Conservation (phyloP, 2,888 invertebrate genomes). For the Limnephilus auricula region DNA sequence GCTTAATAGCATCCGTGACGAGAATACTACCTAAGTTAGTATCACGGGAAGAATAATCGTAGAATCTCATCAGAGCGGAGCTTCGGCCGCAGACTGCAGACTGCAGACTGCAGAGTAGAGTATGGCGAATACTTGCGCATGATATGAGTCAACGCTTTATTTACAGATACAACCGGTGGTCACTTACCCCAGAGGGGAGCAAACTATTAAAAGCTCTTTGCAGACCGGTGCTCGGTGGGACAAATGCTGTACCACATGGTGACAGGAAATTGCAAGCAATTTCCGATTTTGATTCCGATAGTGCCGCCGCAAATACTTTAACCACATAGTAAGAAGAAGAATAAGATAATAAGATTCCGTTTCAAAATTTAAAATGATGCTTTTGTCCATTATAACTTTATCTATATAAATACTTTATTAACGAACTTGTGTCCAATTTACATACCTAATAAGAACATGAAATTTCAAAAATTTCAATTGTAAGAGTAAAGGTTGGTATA, state of each 20-base stretch:
- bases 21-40: background rate
- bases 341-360: background rate
- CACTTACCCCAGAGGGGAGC: constrained; percentile 25
- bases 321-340: background rate
- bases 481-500: too few relatives aligned
- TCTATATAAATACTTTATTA: too few relatives aligned
- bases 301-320: background rate
- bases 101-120: background rate
- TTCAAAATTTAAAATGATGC: background rate
- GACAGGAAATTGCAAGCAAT: background rate
- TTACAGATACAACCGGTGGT: constrained; percentile 31
- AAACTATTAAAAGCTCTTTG: background rate
- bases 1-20: constrained; percentile 17
- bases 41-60: constrained; percentile 6
- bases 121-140: background rate
- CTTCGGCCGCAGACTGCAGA: background rate
- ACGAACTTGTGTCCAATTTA: too few relatives aligned
- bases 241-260: background rate
- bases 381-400: background rate
- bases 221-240: background rate
- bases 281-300: background rate
- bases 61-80: constrained; percentile 5
- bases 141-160: constrained; percentile 18
- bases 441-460: too few relatives aligned
- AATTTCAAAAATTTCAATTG: too few relatives aligned